phyloP scores from a whole-genome alignment of 1,140 invertebrate genomes.

The Drosophila insularis region DNA sequence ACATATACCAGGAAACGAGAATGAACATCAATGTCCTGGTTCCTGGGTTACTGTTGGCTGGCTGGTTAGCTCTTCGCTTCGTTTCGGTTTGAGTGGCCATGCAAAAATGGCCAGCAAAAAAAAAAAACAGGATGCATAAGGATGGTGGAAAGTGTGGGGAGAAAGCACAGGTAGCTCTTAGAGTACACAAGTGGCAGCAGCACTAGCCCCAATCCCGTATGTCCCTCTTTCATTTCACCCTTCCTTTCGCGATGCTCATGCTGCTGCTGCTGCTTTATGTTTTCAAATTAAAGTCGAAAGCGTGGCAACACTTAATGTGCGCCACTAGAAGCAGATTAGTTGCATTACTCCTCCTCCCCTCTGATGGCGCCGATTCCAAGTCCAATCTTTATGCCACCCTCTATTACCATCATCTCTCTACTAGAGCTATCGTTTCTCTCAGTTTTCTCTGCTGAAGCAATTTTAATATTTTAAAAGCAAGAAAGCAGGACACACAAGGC shows the following conservation, averaged over 20 bases:
- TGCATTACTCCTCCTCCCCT: constrained; percentile 53
- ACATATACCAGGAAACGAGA: constrained; percentile 4
- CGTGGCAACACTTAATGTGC: constrained; percentile 80
- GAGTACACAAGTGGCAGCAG: constrained; percentile 44
- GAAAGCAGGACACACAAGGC: constrained; percentile 8
- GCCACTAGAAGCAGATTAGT: constrained; percentile 80
- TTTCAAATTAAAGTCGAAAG: constrained; percentile 80
- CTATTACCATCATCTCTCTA: constrained; percentile 13
- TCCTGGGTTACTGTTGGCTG: neutral
- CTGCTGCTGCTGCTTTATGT: constrained; percentile 64
- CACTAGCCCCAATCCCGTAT: constrained; percentile 36
- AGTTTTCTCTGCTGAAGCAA: constrained; percentile 13
- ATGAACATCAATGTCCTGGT: constrained; percentile 13
- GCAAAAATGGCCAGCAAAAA: constrained; percentile 54
- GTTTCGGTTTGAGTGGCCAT: constrained; percentile 56
- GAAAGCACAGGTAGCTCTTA: constrained; percentile 29
- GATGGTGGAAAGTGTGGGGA: constrained; percentile 21
- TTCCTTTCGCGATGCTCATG: neutral
- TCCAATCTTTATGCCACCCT: neutral
- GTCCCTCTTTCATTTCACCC: constrained; percentile 35
- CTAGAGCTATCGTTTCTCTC: constrained; percentile 9
- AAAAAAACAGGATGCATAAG: constrained; percentile 10
- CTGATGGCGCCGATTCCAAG: neutral
- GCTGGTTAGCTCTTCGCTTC: constrained; percentile 9
- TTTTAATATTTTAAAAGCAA: constrained; percentile 71